Percentiles rank a stretch among this genome's conserved stretches.
Evolutionary conservation across 2,797 vertebrate species (phyloP).

Genomic region (Phalloptychus januarius): DNA sequence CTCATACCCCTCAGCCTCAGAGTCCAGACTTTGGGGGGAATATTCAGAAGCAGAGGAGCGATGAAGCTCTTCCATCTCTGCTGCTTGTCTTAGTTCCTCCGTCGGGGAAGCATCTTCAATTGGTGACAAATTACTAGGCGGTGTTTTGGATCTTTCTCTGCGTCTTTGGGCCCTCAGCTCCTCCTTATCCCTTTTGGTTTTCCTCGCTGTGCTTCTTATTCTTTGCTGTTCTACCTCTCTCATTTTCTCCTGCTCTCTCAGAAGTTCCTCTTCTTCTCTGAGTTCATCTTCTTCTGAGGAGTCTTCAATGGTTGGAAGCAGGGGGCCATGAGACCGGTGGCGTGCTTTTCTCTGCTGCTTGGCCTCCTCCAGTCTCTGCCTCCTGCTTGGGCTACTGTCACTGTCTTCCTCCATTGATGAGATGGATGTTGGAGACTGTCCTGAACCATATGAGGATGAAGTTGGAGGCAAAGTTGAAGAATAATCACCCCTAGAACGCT

Average conservation of each 20-base stretch:
- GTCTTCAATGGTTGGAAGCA: constrained; percentile 98
- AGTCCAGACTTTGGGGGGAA: constrained; percentile 93
- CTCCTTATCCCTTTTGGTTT: constrained; percentile 97
- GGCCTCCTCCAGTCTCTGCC: constrained; percentile 94
- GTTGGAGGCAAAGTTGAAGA: constrained; percentile 96
- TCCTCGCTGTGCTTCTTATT: constrained; percentile 95
- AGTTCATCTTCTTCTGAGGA: constrained; percentile 98
- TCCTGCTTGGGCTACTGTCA: constrained; percentile 96
- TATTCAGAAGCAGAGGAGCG: constrained; percentile 98
- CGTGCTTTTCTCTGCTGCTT: constrained; percentile 98
- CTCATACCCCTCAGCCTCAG: constrained; percentile 94
- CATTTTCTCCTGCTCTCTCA: constrained; percentile 99
- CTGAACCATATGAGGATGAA: constrained; percentile 94
- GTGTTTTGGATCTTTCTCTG: constrained; percentile 97
- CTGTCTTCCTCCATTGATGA: constrained; percentile 99
- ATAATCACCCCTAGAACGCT: constrained; percentile 94
- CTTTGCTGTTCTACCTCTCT: constrained; percentile 97
- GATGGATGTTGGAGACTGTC: constrained; percentile 95
- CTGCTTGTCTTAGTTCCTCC: constrained; percentile 95
- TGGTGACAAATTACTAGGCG: constrained; percentile 98
- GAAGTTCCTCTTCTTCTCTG: constrained; percentile 96
- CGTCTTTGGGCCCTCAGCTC: constrained; percentile 96
- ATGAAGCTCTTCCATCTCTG: constrained; percentile 99
- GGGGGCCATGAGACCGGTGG: constrained; percentile 94
- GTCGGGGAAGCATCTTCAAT: constrained; percentile 99